Conservation (phyloP, 1,140 invertebrate genomes). For the Battus philenor region DNA sequence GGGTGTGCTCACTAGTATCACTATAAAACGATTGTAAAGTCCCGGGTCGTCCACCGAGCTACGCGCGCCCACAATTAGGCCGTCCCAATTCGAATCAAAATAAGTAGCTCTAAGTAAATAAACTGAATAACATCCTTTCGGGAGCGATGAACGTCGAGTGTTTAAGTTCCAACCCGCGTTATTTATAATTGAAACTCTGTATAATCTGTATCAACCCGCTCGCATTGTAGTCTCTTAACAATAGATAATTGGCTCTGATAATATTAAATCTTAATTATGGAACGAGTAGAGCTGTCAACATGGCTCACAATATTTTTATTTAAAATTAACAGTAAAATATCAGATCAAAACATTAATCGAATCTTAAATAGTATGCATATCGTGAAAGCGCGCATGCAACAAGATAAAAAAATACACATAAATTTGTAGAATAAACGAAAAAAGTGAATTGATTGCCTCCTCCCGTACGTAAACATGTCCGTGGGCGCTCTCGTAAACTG, state of each 20-base stretch:
- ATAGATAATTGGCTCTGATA: too few species aligned
- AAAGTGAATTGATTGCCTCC: slow-evolving; percentile 62
- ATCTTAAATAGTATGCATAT: slow-evolving; percentile 37
- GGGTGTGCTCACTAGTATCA: slow-evolving; percentile 15
- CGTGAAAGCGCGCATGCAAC: slow-evolving; percentile 36
- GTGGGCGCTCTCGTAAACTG: slow-evolving; percentile 65
- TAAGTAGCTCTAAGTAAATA: slow-evolving; percentile 50
- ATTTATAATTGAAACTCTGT: slow-evolving; percentile 28
- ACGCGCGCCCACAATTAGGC: slow-evolving; percentile 43
- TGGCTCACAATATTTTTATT: too few species aligned
- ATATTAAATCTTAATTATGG: too few species aligned
- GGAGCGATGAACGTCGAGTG: slow-evolving; percentile 38
- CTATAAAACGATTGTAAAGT: slow-evolving; percentile 49
- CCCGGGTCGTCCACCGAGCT: slow-evolving; percentile 35
- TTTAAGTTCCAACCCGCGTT: slow-evolving; percentile 33
- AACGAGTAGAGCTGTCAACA: too few species aligned
- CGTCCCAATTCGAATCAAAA: slow-evolving; percentile 35
- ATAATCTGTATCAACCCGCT: slow-evolving; percentile 7
- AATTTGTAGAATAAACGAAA: slow-evolving; percentile 53
- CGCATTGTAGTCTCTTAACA: neutral
- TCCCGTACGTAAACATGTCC: slow-evolving; percentile 67
- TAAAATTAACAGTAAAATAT: too few species aligned
- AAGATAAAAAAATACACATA: slow-evolving; percentile 38
- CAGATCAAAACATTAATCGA: too few species aligned
- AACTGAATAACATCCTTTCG: slow-evolving; percentile 48